Base-by-base conservation (phyloP, 2,113 vertebrate genomes). In the Leucopternis melanops region DNA sequence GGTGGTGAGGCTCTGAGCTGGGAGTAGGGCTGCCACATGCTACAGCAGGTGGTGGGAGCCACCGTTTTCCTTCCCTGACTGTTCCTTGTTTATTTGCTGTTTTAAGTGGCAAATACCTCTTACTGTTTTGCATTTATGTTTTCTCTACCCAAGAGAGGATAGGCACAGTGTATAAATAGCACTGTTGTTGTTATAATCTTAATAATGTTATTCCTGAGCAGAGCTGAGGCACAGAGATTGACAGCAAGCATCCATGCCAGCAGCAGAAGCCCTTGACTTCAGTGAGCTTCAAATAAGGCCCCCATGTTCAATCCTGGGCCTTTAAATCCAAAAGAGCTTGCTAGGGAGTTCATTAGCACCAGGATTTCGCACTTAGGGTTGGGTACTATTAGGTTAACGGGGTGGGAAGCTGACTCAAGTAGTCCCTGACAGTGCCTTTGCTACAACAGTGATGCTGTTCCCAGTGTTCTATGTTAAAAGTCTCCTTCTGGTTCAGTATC, bases 361-460 rank as follows among this genome's bases (percentile, higher is more conserved):
- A 81, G 54, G 31, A 32, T 73, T 93, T 77, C 59, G 72, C 34
- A 75, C 13, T 80, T 88, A 61, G 36, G 31, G 6, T 18, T 69
- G 36, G 36, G 36, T 8, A 20, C 22, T 45, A 1, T 69, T 40
- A 86, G 45, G 27, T 44, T 90, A 77, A 66, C 66, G 29, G 29
- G 2, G 21, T 66, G 5, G 9, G 59, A 59, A 92, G 80, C 71
- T 94, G 71, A n/a, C 1, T 5, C 40, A 73, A 83, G 26, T 25
- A 80, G 25, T 21, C 6, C 34, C 12, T 86, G 49, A 57, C 77
- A n/a, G 21, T 45, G 19, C 21, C 10, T 72, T 61, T 80, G 20
- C 4, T 81, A 9, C 1, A 54, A 11, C 2, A 38, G 15, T 0
- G 0, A 16, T 61, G 66, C 7, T 79, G 27, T 38, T 90, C 36